Conservation (phyloP, 2,888 invertebrate genomes). For the Brassicogethes aeneus region DNA sequence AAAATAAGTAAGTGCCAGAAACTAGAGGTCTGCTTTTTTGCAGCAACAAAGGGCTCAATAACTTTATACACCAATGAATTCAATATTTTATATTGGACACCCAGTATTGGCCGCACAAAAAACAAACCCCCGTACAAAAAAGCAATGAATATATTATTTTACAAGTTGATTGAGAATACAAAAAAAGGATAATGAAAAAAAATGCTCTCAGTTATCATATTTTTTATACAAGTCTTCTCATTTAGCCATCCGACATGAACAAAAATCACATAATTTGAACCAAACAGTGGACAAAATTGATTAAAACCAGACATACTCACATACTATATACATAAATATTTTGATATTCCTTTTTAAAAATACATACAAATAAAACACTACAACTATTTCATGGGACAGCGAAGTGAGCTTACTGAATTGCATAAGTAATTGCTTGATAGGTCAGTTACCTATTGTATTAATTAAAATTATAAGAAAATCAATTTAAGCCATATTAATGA, state of each 20-base stretch:
- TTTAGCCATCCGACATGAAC: neutral
- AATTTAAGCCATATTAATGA: no score
- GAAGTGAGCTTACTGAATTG: no score
- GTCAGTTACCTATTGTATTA: no score
- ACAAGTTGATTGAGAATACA: neutral
- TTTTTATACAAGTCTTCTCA: neutral
- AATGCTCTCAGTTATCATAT: neutral
- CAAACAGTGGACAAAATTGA: neutral
- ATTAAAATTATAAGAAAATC: no score
- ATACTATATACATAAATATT: constrained; percentile 19
- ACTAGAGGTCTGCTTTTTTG: no score
- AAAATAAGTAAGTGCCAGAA: no score
- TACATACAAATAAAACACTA: constrained; percentile 18
- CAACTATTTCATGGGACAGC: no score
- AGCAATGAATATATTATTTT: neutral
- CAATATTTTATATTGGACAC: neutral
- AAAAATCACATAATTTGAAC: neutral
- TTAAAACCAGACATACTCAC: constrained; percentile 16
- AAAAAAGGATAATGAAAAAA: neutral
- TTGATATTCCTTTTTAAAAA: constrained; percentile 11
- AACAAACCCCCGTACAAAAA: neutral
- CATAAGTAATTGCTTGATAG: no score
- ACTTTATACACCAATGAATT: neutral
- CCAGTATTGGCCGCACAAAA: neutral
- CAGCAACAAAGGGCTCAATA: no score